Percentiles rank a stretch among this genome's conserved stretches.
Evolutionary conservation across 1,140 invertebrate genomes (phyloP).

Genomic region (Neodiprion fabricii): DNA sequence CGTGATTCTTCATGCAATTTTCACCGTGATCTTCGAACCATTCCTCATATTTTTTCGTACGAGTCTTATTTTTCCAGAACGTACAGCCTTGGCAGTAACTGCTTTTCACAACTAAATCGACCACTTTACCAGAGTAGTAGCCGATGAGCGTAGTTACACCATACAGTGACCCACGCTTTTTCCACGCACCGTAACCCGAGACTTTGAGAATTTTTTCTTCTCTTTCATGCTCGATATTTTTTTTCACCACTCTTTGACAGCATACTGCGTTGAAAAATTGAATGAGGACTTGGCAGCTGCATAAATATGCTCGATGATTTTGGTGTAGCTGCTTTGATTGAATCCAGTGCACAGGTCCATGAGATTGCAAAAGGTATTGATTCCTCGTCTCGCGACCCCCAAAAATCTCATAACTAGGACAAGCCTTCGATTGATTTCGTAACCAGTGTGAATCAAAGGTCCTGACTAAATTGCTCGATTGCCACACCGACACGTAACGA

Average conservation of each 20-base stretch:
- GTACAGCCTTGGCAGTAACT: conserved; percentile 10
- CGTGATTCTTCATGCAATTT: conserved; percentile 9
- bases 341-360: conserved; percentile 28
- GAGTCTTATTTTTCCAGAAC: conserved; percentile 7
- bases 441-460: conserved; percentile 28
- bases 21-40: conserved; percentile 13
- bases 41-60: not conserved
- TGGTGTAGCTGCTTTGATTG: conserved; percentile 19
- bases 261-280: conserved; percentile 14
- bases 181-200: no score
- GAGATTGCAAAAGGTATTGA: conserved; percentile 33
- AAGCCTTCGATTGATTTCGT: conserved; percentile 34
- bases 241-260: conserved; percentile 20
- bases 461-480: conserved; percentile 21
- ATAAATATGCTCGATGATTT: conserved; percentile 20
- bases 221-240: conserved; percentile 14
- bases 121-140: no score
- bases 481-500: conserved; percentile 28
- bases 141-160: no score
- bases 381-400: conserved; percentile 27
- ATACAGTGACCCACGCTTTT: no score
- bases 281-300: conserved; percentile 22
- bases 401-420: conserved; percentile 31
- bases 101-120: conserved; percentile 9
- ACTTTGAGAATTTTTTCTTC: no score